phyloP scores from a whole-genome alignment of 1,140 invertebrate genomes.

The Sycobia sp. region DNA sequence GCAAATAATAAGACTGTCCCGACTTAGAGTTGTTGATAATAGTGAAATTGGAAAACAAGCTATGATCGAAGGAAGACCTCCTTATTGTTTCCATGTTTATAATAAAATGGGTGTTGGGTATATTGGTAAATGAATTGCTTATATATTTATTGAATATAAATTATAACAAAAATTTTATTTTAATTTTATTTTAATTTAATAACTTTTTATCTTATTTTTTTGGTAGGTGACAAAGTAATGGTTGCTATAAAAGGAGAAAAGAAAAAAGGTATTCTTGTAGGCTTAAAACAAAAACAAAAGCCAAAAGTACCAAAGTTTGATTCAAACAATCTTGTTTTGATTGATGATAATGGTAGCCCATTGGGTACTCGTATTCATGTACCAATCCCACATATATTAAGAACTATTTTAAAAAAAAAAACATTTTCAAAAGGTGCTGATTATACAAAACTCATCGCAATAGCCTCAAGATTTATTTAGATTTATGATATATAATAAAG shows the following conservation, averaged over 20 bases:
- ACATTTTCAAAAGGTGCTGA: slow-evolving; percentile 85
- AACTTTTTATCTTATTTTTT: slow-evolving; percentile 33
- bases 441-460: slow-evolving; percentile 92
- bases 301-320: slow-evolving; percentile 90
- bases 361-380: slow-evolving; percentile 92
- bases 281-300: slow-evolving; percentile 83
- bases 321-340: slow-evolving; percentile 94
- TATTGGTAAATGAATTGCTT: slow-evolving; percentile 62
- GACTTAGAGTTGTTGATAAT: slow-evolving; percentile 93
- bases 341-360: slow-evolving; percentile 93
- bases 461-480: slow-evolving; percentile 92
- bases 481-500: background rate
- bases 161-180: background rate
- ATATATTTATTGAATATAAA: background rate
- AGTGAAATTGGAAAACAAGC: slow-evolving; percentile 92
- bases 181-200: background rate
- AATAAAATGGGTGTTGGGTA: slow-evolving; percentile 74
- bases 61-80: slow-evolving; percentile 90
- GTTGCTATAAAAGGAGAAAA: slow-evolving; percentile 97
- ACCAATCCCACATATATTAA: slow-evolving; percentile 90
- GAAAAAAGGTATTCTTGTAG: slow-evolving; percentile 94
- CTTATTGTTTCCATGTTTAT: slow-evolving; percentile 87
- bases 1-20: slow-evolving; percentile 74
- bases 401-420: slow-evolving; percentile 83
- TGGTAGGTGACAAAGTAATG: slow-evolving; percentile 83